Base-by-base conservation (phyloP, 2,113 vertebrate species). In the Chaetorhynchus papuensis region DNA sequence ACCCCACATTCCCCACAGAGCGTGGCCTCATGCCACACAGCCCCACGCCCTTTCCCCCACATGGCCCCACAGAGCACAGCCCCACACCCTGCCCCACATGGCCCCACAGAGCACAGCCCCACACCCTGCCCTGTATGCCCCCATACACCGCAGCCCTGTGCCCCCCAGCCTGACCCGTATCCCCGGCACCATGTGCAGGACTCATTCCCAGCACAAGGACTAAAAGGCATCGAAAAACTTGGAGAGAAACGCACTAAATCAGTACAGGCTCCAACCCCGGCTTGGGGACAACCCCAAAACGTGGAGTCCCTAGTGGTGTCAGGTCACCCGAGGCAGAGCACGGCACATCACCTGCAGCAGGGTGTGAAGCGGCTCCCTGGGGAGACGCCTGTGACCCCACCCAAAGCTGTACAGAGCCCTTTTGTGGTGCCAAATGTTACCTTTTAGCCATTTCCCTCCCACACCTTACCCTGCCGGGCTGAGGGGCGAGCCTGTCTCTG, bases 241-340 rank as follows among this genome's bases (percentile, higher is more conserved):
- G 33, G 28, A 61, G 21, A 4, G 68, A 81, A 83, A 35, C 0
- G 0, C 26, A 3, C 6, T 21, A 18, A 68, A 64, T 23, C 41
- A 30, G 63, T 18, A 42, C 44, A 39, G 33, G 21, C 23, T 50
- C 52, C 27, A 50, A 12, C 22, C 13, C 45, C 0, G 2, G 27
- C n/a, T 24, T 4, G 5, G 75, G 61, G 22, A 82, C 47, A 85
- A 12, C 17, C 59, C n/a, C 27, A 17, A 35, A 75, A 33, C 0
- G 2, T 0, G 1, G 45, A 15, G 72, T 50, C 7, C 33, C 15
- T 0, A 0, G 44, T 0, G 7, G 13, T 10, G 52, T 30, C 45
- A 4, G 20, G 41, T 31, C 44, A 47, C 31, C 23, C 2, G 2
- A 16, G 70, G 54, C 47, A 42, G 44, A 74, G 82, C 53, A 6